Evolutionary conservation across 2,113 vertebrate genomes (phyloP).

Genomic region (Sclerurus mexicanus): DNA sequence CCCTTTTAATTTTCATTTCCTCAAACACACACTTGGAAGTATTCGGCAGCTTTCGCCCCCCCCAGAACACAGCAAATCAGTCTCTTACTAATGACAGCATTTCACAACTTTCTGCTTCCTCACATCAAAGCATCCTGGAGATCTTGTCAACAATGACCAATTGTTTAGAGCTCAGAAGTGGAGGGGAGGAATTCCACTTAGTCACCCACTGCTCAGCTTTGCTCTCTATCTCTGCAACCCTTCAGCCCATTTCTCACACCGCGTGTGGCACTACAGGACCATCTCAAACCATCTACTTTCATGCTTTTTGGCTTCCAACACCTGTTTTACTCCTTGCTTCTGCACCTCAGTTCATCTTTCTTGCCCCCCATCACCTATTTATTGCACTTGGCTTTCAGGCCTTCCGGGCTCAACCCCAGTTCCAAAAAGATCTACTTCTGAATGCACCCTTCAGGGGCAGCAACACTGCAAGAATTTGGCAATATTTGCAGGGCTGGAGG

Average conservation of each 20-base stretch:
- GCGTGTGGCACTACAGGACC: background rate
- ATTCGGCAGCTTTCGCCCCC: background rate
- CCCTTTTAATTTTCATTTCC: background rate
- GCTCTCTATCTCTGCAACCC: background rate
- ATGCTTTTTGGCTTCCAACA: background rate
- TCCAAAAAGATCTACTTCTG: background rate
- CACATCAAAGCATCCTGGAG: slow-evolving; percentile 18
- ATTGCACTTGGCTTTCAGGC: background rate
- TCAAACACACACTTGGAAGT: background rate
- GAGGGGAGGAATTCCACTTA: background rate
- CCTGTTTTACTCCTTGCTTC: background rate
- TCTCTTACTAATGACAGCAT: background rate
- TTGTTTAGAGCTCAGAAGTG: background rate
- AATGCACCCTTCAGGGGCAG: background rate
- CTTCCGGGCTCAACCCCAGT: background rate
- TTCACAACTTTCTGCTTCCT: slow-evolving; percentile 23
- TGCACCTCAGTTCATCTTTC: background rate
- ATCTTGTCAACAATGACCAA: slow-evolving; percentile 6
- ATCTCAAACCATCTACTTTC: background rate
- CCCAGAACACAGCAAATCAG: background rate
- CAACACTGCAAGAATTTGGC: background rate
- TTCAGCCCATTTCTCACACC: background rate
- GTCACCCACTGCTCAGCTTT: background rate
- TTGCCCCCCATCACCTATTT: background rate
- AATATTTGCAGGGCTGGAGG: background rate